Percentiles rank a stretch among this genome's conserved stretches.
phyloP scores from a whole-genome alignment of 2,888 invertebrate genomes.

The Cryptocheilus praepositus region DNA sequence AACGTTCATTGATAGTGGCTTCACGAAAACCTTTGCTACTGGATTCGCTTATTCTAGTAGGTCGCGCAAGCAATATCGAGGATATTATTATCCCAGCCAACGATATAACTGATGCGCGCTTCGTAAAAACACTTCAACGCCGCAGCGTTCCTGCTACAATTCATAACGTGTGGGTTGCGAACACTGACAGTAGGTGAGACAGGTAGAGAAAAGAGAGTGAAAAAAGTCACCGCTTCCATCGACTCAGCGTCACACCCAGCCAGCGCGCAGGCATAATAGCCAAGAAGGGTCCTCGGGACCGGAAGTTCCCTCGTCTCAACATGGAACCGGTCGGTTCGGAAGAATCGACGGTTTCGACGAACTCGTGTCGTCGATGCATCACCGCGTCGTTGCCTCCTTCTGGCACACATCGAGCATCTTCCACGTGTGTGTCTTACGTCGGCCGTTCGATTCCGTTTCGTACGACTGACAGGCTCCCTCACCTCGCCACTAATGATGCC shows the following conservation, averaged over 20 bases:
- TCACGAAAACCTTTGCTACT: not conserved
- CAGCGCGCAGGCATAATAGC: conserved; percentile 62
- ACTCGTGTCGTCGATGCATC: conserved; percentile 40
- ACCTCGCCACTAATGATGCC: conserved; percentile 67
- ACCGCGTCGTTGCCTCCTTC: conserved; percentile 30
- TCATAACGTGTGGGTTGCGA: too few species aligned
- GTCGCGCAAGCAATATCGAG: too few species aligned
- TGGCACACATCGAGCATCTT: conserved; percentile 33
- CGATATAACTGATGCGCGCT: too few species aligned
- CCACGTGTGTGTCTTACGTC: conserved; percentile 22
- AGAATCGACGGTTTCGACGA: conserved; percentile 58
- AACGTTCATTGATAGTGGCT: not conserved
- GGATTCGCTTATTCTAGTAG: too few species aligned
- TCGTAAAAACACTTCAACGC: too few species aligned
- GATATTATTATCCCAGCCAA: too few species aligned
- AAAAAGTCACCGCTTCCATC: conserved; percentile 33
- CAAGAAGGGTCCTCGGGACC: conserved; percentile 52
- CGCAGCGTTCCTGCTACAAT: too few species aligned
- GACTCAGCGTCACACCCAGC: conserved; percentile 36
- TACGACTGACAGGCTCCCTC: conserved; percentile 49
- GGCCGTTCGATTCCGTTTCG: conserved; percentile 64
- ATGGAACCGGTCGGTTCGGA: conserved; percentile 48
- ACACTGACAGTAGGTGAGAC: too few species aligned
- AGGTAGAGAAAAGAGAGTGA: not conserved
- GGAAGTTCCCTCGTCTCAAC: conserved; percentile 59